Percentiles rank a stretch among this genome's conserved stretches.
Evolutionary conservation across 2,797 vertebrate species (phyloP).

Genomic region (Sciurus carolinensis): DNA sequence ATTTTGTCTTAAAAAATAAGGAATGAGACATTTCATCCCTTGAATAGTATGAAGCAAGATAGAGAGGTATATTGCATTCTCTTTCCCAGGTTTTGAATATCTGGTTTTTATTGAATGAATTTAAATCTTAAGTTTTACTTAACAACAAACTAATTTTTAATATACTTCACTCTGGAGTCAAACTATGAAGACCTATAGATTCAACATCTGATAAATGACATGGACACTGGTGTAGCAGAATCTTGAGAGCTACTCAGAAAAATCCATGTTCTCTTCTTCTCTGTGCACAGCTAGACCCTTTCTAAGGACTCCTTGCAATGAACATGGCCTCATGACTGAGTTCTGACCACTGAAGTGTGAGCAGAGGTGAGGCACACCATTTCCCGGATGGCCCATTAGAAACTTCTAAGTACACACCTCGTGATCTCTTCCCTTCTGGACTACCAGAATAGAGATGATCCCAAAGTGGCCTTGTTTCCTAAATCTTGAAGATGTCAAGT

Average conservation of each 20-base stretch:
- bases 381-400: neutral
- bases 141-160: neutral
- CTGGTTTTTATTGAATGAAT: neutral
- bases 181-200: neutral
- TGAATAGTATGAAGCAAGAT: neutral
- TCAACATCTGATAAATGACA: neutral
- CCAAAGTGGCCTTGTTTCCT: neutral
- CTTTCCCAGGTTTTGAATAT: neutral
- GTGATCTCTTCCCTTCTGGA: neutral
- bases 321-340: neutral
- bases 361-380: neutral
- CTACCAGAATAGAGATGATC: neutral
- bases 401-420: neutral
- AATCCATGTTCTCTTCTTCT: neutral
- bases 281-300: neutral
- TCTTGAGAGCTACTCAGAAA: neutral
- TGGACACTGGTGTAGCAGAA: neutral
- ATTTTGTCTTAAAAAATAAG: neutral
- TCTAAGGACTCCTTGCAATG: neutral
- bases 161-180: neutral
- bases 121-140: slow-evolving; percentile 36
- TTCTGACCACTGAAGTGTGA: neutral
- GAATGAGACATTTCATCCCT: neutral
- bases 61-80: neutral
- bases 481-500: neutral